Evolutionary conservation across 2,888 invertebrate species (phyloP), one percentile per base, ranked within the genome.

Genomic region (Adelphocoris suturalis): DNA sequence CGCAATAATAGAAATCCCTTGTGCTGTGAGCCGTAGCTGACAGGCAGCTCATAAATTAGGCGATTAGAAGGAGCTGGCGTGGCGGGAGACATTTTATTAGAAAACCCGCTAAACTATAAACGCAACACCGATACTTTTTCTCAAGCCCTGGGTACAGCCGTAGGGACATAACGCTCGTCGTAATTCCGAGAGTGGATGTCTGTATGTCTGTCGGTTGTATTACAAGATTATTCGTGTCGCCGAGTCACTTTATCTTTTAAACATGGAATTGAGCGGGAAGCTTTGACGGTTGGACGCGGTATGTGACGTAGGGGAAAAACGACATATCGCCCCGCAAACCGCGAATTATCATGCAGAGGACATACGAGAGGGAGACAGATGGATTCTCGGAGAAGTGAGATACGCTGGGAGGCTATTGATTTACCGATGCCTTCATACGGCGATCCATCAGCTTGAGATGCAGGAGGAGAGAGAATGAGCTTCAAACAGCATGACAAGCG

Each of bases 231-330:
- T 68, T 68, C 68, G 23, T 68, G 68, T 68, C 68, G 68, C 68
- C 68, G 68, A 23, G 12, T 23, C 23, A 68, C 68, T 68, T 23
- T 23, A 68, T 68, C 68, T 68, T 68, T 68, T 68, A 68, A 23
- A 68, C 68, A 68, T 68, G 68, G 68, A 68, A 68, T 68, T 23
- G 68, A 68, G 68, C 68, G 68, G 68, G 68, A 68, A 68, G 68
- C 68, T 19, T 68, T 68, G 68, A 68, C 68, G 68, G n/a, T 16
- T 52, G 57, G 19, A 27, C 19, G 19, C 68, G 23, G 12, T 68
- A 68, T 68, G 68, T 5, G 23, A 68, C 68, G 23, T 16, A 57
- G 57, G 68, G 23, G 68, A 68, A 19, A 68, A 68, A 68, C 68
- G 19, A 68, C 23, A 19, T 68, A 23, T 68, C 27, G 61, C 68